Evolutionary conservation across 2,888 invertebrate species (phyloP), one percentile per base, ranked within the genome.

Genomic region (Pristionchus arcanus): DNA sequence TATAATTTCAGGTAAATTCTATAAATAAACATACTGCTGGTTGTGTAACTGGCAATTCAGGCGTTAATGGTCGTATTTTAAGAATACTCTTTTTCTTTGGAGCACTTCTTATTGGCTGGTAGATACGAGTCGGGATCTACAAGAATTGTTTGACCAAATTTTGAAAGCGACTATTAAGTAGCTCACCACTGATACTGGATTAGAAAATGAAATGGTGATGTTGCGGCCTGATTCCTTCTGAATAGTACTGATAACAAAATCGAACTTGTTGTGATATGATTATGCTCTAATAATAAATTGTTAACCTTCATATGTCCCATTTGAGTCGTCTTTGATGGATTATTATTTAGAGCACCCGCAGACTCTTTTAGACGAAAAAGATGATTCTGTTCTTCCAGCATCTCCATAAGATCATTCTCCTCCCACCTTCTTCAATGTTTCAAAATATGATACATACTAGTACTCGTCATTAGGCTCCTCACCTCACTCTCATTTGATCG

Each of bases 11-110:
- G 15, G 1, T 0, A 59, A 21, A 19, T 19, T 21, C 4, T 66
- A 21, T 66, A 13, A 7, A 31, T 74, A 1, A 4, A 37, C 74
- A 11, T 16, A 74, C 74, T 37, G 42, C 74, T 42, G 16, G 74
- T 19, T 34, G 19, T 25, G 74, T 19, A 13, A 37, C 37, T 25
- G 74, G 74, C 34, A 42, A 21, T 25, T 85, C 84, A 25, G 84
- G 84, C 21, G 84, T 34, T 19, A 31, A 59, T 0, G 84, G 59
- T 55, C 84, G 84, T 15, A 55, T 31, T 28, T 85, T 85, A 25
- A 85, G 84, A 59, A 85, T 85, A 16, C 83, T 55, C n/a, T 28
- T 83, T 28, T 16, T n/a, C 83, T n/a, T 83, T 1, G 87, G 87
- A n/a, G 49, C 28, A 19, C 49, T 16, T 28, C 81, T 25, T 7